These are phyloP conservation scores for Koerneria pararmatus DNA, from an alignment of 2,888 invertebrate genomes.

Conservation along the genomic window DNA sequence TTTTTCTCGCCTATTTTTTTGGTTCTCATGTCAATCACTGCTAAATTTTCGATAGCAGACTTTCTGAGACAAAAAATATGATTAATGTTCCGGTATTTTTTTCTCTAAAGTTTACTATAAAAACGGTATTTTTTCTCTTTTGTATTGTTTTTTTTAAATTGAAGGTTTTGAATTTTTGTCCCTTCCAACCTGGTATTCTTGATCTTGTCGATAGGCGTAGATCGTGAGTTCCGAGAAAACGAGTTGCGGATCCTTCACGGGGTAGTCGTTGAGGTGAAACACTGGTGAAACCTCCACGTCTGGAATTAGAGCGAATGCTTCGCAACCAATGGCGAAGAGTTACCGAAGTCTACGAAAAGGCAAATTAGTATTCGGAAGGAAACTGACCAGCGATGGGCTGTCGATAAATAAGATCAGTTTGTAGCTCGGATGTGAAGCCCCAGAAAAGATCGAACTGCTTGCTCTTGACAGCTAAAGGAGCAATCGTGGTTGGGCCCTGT, in stretches of 20 bases:
- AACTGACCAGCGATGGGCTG: conserved; percentile 32
- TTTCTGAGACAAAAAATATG: no score
- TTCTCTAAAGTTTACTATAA: no score
- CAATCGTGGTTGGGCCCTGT: no score
- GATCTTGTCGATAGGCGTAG: conserved; percentile 31
- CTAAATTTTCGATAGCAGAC: no score
- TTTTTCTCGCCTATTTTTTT: no score
- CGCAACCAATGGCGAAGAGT: no score
- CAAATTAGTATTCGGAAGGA: no score
- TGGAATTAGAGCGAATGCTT: no score
- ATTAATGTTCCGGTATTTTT: no score
- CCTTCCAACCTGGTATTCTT: conserved; percentile 30
- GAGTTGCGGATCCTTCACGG: conserved; percentile 2
- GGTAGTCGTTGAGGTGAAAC: conserved; percentile 2
- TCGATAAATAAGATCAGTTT: conserved; percentile 26
- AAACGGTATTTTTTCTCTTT: no score
- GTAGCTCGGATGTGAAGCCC: conserved; percentile 29
- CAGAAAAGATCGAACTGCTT: conserved; percentile 38
- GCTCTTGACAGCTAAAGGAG: conserved; percentile 15
- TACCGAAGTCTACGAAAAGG: no score
- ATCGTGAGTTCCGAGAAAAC: conserved; percentile 33
- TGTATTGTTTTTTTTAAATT: conserved; percentile 7
- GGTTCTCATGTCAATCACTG: no score
- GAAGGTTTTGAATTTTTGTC: neutral
- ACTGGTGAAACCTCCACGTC: conserved; percentile 34